These are phyloP conservation scores for Hydractinia symbiolongicarpus DNA, from an alignment of 30 jellyfish, hydroid and myxozoan genomes.

Conservation along the genomic window DNA sequence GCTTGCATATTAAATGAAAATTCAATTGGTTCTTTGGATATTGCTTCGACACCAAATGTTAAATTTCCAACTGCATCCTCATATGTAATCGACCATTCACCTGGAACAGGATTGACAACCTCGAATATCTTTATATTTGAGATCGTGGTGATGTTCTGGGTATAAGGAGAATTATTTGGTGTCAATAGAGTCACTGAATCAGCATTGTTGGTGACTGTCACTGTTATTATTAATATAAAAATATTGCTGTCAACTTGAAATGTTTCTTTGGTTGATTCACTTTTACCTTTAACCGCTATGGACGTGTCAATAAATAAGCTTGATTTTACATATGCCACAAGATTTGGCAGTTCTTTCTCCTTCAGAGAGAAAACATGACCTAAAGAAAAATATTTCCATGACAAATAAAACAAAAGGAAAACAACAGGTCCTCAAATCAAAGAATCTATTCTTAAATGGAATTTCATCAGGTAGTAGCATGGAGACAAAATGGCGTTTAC, in stretches of 20 bases:
- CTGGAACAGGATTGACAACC: conserved; percentile 2
- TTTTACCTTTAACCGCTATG: conserved; percentile 9
- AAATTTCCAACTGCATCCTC: not conserved
- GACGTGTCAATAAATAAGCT: conserved; percentile 13
- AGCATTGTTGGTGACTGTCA: conserved; percentile 2
- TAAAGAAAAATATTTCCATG: not conserved
- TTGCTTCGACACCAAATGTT: conserved; percentile 1
- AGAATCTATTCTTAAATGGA: too few species aligned
- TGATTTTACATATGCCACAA: not conserved
- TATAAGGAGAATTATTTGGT: not conserved
- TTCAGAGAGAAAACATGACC: conserved; percentile 35
- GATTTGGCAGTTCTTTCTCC: conserved; percentile 13
- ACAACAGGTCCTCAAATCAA: not conserved
- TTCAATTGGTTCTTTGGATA: not conserved
- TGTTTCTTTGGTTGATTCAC: not conserved
- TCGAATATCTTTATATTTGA: not conserved
- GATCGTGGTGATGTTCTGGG: not conserved
- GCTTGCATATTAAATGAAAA: conserved; percentile 3
- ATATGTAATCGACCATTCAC: conserved; percentile 5
- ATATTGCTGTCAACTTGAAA: conserved; percentile 2
- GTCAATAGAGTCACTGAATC: not conserved
- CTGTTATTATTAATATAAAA: not conserved
- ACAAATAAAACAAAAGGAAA: not conserved
- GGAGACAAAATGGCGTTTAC: too few species aligned
- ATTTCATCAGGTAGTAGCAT: too few species aligned